Base-by-base conservation (phyloP, 2,113 vertebrate genomes). In the Istiophorus platypterus region DNA sequence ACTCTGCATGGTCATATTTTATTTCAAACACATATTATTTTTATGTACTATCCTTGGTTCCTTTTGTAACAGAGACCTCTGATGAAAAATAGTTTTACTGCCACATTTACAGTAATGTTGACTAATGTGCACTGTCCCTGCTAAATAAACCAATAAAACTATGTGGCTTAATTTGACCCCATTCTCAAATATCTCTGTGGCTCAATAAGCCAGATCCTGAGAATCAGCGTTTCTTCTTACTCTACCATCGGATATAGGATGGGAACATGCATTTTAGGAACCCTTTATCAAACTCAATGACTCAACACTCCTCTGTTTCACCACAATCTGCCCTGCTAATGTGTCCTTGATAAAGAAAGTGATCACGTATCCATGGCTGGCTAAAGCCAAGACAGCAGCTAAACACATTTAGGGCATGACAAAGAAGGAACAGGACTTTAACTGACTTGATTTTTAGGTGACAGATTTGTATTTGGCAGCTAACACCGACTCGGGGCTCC, bases 301-400 rank as follows among this genome's bases (percentile, higher is more conserved):
- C 67, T 73, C 57, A 17, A 56, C 72, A 45, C 13, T 58, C 57
- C 45, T 27, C 51, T 49, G 80, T 63, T 76, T 78, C 80, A 62
- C 42, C 67, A 14, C 80, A 69, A 70, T 89, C 80, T 89, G 87
- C 59, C 29, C 45, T 2, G 67, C 52, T 56, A 11, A 3, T 54
- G 27, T 17, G 86, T 85, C 80, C 76, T 82, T 82, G 79, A 77
- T 37, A 56, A 41, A 1, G 27, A 20, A 20, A 49, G 47, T 15
- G 39, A 26, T 65, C 9, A 18, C 22, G 41, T 61, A 8, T 29
- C 72, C 62, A 22, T 47, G 41, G 41, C 72, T 34, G 45, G 37
- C 52, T 49, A 7, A 56, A 79, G 61, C 57, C 42, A 45, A 26
- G 24, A 49, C 14, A 2, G 27, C 3, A 3, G 31, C 37, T 22